Percentiles rank a stretch among this genome's conserved stretches.
Conservation (phyloP, 2,113 vertebrate species). For the Thermophis baileyi region DNA sequence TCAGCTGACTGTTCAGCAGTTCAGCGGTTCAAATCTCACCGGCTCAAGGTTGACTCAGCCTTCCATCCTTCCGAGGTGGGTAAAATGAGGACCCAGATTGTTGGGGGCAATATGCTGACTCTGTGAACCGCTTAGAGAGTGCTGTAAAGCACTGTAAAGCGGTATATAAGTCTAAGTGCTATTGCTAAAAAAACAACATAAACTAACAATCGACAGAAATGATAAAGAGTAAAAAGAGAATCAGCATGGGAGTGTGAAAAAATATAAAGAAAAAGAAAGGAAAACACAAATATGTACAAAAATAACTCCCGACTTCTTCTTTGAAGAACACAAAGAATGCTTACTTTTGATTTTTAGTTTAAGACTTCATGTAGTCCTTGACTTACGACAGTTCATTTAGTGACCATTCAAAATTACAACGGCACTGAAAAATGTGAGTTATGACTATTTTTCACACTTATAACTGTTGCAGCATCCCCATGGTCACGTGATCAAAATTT, state of each 20-base stretch:
- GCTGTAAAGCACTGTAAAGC: too few species aligned
- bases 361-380: background rate
- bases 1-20: too few species aligned
- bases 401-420: background rate
- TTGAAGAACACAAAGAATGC: background rate
- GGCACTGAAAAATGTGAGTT: background rate
- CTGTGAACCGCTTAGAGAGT: too few species aligned
- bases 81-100: too few species aligned
- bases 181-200: too few species aligned
- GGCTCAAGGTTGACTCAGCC: too few species aligned
- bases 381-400: background rate
- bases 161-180: too few species aligned
- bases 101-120: too few species aligned
- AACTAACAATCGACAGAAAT: background rate
- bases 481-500: too few species aligned
- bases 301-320: background rate
- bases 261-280: background rate
- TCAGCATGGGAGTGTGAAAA: background rate
- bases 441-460: background rate
- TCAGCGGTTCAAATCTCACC: too few species aligned
- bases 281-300: background rate
- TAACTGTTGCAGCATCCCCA: background rate
- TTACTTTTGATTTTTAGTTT: background rate
- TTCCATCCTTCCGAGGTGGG: too few species aligned
- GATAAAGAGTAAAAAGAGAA: background rate